Evolutionary conservation across 1,140 invertebrate species (phyloP).

Genomic region (Nixonia krombeini): DNA sequence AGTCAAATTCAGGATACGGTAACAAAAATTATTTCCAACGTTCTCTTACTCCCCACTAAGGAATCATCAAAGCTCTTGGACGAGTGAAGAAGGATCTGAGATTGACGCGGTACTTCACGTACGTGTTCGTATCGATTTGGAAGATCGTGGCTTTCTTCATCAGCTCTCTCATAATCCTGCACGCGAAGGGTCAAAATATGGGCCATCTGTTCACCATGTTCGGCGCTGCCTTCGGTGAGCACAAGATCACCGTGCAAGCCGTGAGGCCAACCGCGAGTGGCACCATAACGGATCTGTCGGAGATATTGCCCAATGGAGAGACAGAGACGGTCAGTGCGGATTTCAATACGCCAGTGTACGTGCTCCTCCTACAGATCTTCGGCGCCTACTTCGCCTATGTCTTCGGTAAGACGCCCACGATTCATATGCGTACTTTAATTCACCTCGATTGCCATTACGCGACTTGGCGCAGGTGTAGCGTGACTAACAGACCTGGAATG

Average conservation of each 20-base stretch:
- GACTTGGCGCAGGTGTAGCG: no score
- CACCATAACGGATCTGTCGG: constrained; percentile 81
- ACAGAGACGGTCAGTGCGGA: constrained; percentile 79
- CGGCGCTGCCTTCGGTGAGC: constrained; percentile 80
- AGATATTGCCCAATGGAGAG: constrained; percentile 80
- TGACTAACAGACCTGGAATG: no score
- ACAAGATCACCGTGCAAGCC: constrained; percentile 85
- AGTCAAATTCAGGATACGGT: not conserved
- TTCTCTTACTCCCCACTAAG: no score
- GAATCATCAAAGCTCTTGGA: constrained; percentile 83
- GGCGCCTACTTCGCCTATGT: constrained; percentile 91
- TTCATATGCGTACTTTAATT: no score
- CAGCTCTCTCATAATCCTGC: constrained; percentile 80
- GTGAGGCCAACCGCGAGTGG: constrained; percentile 70
- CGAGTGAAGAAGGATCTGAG: constrained; percentile 86
- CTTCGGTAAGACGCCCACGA: constrained; percentile 75
- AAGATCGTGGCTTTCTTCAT: constrained; percentile 88
- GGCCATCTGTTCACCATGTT: constrained; percentile 85
- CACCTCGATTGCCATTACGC: no score
- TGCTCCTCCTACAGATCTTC: constrained; percentile 85
- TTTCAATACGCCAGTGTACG: constrained; percentile 82
- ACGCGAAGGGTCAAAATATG: constrained; percentile 82
- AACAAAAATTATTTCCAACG: no score
- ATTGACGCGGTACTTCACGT: constrained; percentile 87
- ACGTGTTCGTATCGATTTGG: constrained; percentile 91